A percentile compares a stretch with the other conserved stretches of the same genome.
These are phyloP conservation scores for Physocephala rufipes DNA, from an alignment of 2,888 invertebrate genomes.

Conservation along the genomic window DNA sequence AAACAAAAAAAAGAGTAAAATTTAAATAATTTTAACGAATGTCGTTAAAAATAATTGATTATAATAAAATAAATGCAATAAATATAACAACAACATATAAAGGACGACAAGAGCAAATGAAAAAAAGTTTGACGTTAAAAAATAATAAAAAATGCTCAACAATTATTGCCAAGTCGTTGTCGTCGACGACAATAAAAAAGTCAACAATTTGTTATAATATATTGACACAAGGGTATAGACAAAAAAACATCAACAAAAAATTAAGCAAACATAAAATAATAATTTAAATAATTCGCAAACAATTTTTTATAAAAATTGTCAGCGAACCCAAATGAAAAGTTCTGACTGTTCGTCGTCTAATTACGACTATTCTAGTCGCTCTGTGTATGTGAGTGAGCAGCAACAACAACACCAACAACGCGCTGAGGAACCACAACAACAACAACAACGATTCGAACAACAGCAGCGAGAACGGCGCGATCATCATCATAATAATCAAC, in stretches of 20 bases:
- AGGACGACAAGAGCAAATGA: constrained; percentile 13
- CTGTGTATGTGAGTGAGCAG: constrained; percentile 48
- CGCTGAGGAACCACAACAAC: background rate
- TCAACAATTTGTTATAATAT: constrained; percentile 28
- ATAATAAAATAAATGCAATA: constrained; percentile 8
- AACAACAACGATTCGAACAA: constrained; percentile 12
- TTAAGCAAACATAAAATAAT: constrained; percentile 36
- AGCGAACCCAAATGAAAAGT: constrained; percentile 60
- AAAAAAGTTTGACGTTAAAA: constrained; percentile 16
- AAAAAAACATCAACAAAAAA: constrained; percentile 35
- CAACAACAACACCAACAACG: constrained; percentile 40
- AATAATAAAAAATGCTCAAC: constrained; percentile 22
- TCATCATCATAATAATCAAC: constrained; percentile 28
- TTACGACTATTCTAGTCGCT: constrained; percentile 62
- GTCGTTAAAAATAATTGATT: constrained; percentile 21
- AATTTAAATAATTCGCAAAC: constrained; percentile 45
- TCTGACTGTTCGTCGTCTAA: constrained; percentile 59
- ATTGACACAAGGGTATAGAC: background rate
- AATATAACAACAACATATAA: constrained; percentile 28
- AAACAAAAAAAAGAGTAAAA: constrained; percentile 18
- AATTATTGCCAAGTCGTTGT: constrained; percentile 17
- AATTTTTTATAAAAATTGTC: constrained; percentile 52
- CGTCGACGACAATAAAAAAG: constrained; percentile 24
- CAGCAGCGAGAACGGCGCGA: constrained; percentile 39
- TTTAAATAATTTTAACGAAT: constrained; percentile 24